Evolutionary conservation across 2,113 vertebrate species (phyloP), one percentile per base, ranked within the genome.

Genomic region (Epinephelus lanceolatus): DNA sequence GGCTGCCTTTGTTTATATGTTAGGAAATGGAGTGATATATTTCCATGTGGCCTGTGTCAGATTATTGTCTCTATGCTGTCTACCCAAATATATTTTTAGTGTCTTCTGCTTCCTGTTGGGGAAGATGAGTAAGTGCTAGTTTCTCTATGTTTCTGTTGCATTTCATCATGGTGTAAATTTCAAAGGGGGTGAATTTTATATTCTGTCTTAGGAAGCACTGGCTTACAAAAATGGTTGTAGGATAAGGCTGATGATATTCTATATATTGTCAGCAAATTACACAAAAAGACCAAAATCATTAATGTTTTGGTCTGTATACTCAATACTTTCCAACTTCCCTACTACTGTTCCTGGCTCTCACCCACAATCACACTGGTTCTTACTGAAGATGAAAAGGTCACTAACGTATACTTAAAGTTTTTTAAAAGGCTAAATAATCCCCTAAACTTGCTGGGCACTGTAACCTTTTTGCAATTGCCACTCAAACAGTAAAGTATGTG

Each of bases 1-100:
- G 66, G 4, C 18, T 78, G 37, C 47, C 52, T 70, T 85, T 14
- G 18, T 80, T 85, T 63, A 21, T 57, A 80, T 78, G 4, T 61
- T 15, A 45, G 13, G 19, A 67, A 76, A 59, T 60, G 3, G 30
- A 78, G 23, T 23, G 33, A 67, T 33, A 33, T 18, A 60, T 37
- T 18, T 69, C 27, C 19, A 53, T 9, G 6, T 55, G 21, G 8
- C 7, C 13, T 47, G 42, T 21, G 1, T 23, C 18, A 66, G 30
- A 42, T 68, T 40, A 30, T 19, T 23, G 23, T 69, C 25, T 83
- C 21, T 56, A 11, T 55, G 5, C 14, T 3, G 1, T 37, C 3
- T 62, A 59, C 21, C 14, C 18, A 42, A 42, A 75, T 13, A 51
- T 37, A 53, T 23, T 0, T 59, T 42, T 33, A 11, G 21, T 67